Base-by-base conservation (phyloP, 2,113 vertebrate species). In the Catharus minimus region DNA sequence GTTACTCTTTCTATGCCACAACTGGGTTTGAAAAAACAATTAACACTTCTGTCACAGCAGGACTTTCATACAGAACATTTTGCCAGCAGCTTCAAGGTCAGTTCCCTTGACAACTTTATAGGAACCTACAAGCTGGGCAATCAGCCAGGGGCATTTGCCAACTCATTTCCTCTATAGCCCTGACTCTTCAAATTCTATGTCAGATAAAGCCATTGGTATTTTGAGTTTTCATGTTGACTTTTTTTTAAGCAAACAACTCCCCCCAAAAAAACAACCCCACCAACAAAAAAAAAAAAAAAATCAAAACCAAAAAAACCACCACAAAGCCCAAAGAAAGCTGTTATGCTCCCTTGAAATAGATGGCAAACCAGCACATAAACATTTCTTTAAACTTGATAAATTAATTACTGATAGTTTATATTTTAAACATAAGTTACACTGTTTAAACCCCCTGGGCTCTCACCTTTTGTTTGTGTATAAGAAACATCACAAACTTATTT, bases 1-100 rank as follows among this genome's bases (percentile, higher is more conserved):
- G 28, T 38, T 66, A 66, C 3, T 73, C 36, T 77, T 88, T 86
- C 62, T 27, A 80, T 43, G 58, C n/a, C 93, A 80, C 52, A 80
- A 41, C 32, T 57, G 17, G 33, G 27, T 79, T 55, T 72, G 21
- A 88, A 76, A 60, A 76, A 62, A 74, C 39, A 86, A 67, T 71
- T 58, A 89, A 44, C 22, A 23, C 41, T 66, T 61, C 17, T 41
- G 50, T 65, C 58, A 43, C 72, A 65, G 80, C 30, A 82, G 76
- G 21, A 88, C 50, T 76, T 61, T 41, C 15, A 36, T 46, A 65
- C 32, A 66, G 67, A 82, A 56, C 17, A 33, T 36, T 81, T 67
- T 55, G 58, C 23, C 36, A 67, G 57, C 36, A 58, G 57, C 66
- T 75, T 47, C 53, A 74, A 86, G 69, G 74, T 38, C 52, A 89